Evolutionary conservation across 2,113 vertebrate species (phyloP).

Genomic region (Asarcornis scutulata): DNA sequence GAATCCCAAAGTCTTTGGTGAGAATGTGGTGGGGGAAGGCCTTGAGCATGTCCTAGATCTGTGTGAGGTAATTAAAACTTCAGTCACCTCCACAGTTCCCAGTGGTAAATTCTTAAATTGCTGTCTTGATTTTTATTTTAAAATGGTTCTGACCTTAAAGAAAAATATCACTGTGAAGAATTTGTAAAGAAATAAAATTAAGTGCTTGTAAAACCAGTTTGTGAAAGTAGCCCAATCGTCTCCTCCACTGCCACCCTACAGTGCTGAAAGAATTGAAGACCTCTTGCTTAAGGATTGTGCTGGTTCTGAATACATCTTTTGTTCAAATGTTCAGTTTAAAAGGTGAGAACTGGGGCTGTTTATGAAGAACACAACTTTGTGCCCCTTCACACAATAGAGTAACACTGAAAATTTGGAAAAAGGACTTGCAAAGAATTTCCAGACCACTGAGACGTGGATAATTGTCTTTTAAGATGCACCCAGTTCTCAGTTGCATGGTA

Average conservation of each 20-base stretch:
- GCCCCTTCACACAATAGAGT: neutral
- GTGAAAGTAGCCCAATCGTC: neutral
- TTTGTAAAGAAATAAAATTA: neutral
- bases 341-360: neutral
- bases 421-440: neutral
- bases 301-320: neutral
- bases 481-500: neutral
- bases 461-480: neutral
- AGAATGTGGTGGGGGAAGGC: neutral
- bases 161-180: neutral
- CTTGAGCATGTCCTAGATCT: neutral
- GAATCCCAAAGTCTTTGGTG: neutral
- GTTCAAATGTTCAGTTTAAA: neutral
- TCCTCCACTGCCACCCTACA: neutral
- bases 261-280: neutral
- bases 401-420: neutral
- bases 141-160: neutral
- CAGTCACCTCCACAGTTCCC: neutral
- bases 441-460: neutral
- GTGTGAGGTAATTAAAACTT: neutral
- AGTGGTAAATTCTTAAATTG: neutral
- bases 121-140: neutral
- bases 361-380: neutral
- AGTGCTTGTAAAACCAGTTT: neutral
- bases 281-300: neutral